phyloP scores from a whole-genome alignment of 2,888 invertebrate species.

The Euzophera pinguis region DNA sequence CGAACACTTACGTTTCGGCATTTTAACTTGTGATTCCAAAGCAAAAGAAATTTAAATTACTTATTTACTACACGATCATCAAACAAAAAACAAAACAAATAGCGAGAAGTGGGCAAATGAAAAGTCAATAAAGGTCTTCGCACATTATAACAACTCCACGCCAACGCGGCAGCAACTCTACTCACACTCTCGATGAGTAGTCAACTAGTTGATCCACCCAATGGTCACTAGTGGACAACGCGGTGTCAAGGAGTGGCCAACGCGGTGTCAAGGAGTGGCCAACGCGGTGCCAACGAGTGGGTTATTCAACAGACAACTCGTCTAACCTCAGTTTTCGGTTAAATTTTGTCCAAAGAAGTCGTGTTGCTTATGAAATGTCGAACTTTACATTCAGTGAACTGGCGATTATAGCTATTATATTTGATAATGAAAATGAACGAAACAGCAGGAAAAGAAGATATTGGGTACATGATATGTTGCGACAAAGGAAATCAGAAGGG shows the following conservation, averaged over 20 bases:
- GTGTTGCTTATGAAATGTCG: conserved; percentile 17
- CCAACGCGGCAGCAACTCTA: conserved; percentile 7
- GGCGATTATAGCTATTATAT: conserved; percentile 14
- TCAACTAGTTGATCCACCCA: conserved; percentile 16
- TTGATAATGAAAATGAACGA: conserved; percentile 15
- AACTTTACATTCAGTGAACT: conserved; percentile 17
- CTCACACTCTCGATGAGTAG: conserved; percentile 14
- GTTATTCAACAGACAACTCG: background rate
- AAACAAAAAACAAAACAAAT: conserved; percentile 2
- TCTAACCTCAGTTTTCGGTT: conserved; percentile 13
- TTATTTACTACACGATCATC: conserved; percentile 26
- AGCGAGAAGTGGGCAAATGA: background rate
- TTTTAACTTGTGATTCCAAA: conserved; percentile 14
- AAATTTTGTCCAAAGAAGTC: conserved; percentile 15
- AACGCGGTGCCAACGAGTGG: conserved; percentile 11
- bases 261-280: conserved; percentile 13
- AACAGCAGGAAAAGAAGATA: conserved; percentile 12
- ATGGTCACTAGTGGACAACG: conserved; percentile 15
- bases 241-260: conserved; percentile 14
- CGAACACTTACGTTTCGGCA: conserved; percentile 13
- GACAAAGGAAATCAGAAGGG: conserved; percentile 10
- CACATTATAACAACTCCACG: background rate
- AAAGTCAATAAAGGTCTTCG: background rate
- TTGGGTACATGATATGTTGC: conserved; percentile 14
- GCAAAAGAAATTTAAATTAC: conserved; percentile 20